Base-by-base conservation (phyloP, 2,113 vertebrate genomes). In the Peromyscus californicus region DNA sequence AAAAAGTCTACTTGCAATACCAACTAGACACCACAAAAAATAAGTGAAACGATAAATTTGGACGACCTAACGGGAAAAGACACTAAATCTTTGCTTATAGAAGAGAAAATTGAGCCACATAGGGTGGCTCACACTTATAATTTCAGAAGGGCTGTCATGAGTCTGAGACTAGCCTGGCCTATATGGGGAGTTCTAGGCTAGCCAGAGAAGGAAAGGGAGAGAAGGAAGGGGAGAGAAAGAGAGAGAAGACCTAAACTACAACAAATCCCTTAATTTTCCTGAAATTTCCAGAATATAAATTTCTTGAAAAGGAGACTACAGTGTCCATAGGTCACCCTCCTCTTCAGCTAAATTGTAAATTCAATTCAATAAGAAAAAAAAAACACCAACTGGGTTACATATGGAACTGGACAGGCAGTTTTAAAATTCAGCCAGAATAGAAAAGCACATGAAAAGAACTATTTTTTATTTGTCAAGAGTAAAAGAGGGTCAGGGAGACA, bases 361-460 rank as follows among this genome's bases (percentile, higher is more conserved):
- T 31, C 29, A 90, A 67, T 16, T n/a, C 31, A 74, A 72, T 86
- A 9, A 95, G 39, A 11, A 86, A 45, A 26, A 61, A 39, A 82
- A 22, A 42, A 92, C 85, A 87, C 42, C 57, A 85, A 80, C 12
- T 80, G 72, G 24, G 59, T 89, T 93, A 88, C 48, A 72, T 78
- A 61, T 51, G 31, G 57, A 86, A 69, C 54, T 74, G 78, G 29
- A 78, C 17, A 72, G 24, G 12, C 51, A 39, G 51, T 63, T 95
- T 36, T 84, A 89, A 94, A 95, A 88, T 76, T 89, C 45, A 59
- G 78, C 57, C 7, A 67, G n/a, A 93, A 89, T 48, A 91, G 39
- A 85, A 94, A 87, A 67, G 84, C 51, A 72, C 16, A 65, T 45
- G 39, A 88, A 96, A 93, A 90, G 33, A 92, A 51, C 57, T 39